Evolutionary conservation across 1,140 invertebrate genomes (phyloP), one percentile per base, ranked within the genome.

Genomic region (Zaprionus nigranus): DNA sequence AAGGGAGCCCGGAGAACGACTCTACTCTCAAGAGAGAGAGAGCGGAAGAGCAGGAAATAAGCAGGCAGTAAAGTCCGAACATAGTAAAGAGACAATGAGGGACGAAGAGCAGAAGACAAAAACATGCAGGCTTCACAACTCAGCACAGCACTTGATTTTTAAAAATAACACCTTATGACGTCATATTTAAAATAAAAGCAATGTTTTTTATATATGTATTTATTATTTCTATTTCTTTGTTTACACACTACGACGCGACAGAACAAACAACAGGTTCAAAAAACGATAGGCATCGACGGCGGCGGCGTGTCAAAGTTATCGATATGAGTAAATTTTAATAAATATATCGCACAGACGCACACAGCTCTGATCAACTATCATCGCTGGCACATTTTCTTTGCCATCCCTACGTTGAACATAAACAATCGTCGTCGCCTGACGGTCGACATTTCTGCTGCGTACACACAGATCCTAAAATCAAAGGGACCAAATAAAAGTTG

Each of bases 371-470:
- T 20, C 36, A 40, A 59, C 11, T 51, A 12, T 13, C 46, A 51
- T 51, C 46, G 20, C 46, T 51, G 46, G 22, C 20, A 51, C 11
- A 51, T 51, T 51, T 51, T 17, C 15, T 56, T 63, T 70, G 24
- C 17, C 56, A 73, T 70, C 46, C 56, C 68, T 51, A 22, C 34
- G 26, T 65, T 54, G 59, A 75, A 81, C 74, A 82, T 83, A 83
- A 83, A 83, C 81, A 83, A 80, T 60, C 57, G 68, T 61, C 46
- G n/a, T 49, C 46, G 7, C 9, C 9, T 20, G 46, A 51, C 46
- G 17, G 46, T 13, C 28, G 22, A 61, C 36, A 76, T 58, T 60
- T 75, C 15, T 71, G 67, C 68, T 78, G 71, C 76, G 72, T 77
- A 76, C 65, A 72, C 65, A 58, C 58, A 60, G 26, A 63, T 40